These are phyloP conservation scores for Bactericera cockerelli DNA, from an alignment of 1,140 invertebrate genomes.

Conservation along the genomic window DNA sequence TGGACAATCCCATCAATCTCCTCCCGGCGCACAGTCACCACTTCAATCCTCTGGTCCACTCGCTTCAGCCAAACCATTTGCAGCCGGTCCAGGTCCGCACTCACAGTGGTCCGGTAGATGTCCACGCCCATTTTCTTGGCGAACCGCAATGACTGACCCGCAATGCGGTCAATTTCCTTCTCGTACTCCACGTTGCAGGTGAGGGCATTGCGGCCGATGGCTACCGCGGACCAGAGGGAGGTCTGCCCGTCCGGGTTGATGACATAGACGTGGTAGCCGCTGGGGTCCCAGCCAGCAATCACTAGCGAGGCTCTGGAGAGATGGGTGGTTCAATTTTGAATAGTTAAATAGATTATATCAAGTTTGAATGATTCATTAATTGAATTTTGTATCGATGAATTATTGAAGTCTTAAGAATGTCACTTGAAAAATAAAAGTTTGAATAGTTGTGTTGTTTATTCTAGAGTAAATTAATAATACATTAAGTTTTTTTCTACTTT, in stretches of 20 bases:
- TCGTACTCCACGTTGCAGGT: not conserved
- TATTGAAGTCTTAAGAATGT: too few species aligned
- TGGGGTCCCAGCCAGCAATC: not conserved
- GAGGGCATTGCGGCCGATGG: not conserved
- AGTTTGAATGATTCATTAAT: too few species aligned
- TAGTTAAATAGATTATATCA: too few species aligned
- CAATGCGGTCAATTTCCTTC: not conserved
- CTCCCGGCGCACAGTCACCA: not conserved
- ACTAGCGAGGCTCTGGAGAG: not conserved
- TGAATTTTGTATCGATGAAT: too few species aligned
- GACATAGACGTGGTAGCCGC: not conserved
- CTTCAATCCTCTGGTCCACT: not conserved
- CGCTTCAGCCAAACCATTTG: not conserved
- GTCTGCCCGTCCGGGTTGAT: not conserved
- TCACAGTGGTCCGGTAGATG: not conserved
- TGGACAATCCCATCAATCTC: not conserved
- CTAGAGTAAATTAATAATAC: too few species aligned
- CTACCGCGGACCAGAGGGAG: not conserved
- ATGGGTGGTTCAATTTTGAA: too few species aligned
- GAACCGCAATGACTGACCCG: not conserved
- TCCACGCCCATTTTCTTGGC: not conserved
- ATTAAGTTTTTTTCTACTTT: too few species aligned
- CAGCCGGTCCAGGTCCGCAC: not conserved
- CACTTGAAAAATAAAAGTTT: too few species aligned
- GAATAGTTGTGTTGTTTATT: too few species aligned